phyloP scores from a whole-genome alignment of 2,888 invertebrate genomes.

The Hoplodrina ambigua region DNA sequence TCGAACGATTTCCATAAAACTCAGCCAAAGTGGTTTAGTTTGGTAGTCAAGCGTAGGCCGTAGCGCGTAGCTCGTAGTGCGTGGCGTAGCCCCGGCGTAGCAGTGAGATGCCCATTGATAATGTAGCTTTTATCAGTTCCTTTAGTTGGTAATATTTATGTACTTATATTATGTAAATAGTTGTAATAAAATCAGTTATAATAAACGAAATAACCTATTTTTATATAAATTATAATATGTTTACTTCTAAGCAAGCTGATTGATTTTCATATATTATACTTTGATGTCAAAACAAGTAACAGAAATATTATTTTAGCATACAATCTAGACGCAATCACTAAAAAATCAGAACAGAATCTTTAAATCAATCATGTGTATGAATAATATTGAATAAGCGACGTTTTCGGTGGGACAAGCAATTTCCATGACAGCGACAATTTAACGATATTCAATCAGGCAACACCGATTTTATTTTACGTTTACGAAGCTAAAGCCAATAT shows the following conservation, averaged over 20 bases:
- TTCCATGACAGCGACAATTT: constrained; percentile 63
- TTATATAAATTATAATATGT: not conserved
- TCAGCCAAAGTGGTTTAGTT: not conserved
- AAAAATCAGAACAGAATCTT: constrained; percentile 33
- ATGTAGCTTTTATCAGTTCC: no score
- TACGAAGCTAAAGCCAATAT: constrained; percentile 28
- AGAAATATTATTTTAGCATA: not conserved
- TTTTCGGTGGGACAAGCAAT: constrained; percentile 43
- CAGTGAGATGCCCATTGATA: not conserved
- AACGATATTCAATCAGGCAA: constrained; percentile 52
- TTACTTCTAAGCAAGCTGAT: not conserved
- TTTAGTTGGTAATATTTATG: not conserved
- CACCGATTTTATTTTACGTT: constrained; percentile 48
- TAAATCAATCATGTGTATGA: constrained; percentile 43
- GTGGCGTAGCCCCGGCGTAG: not conserved
- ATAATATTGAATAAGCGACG: constrained; percentile 42
- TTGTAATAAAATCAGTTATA: not conserved
- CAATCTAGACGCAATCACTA: constrained; percentile 12
- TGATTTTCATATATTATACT: not conserved
- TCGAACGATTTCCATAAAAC: not conserved
- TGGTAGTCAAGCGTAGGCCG: not conserved
- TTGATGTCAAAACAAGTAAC: not conserved
- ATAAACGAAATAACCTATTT: not conserved
- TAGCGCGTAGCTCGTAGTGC: not conserved
- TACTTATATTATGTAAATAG: not conserved